phyloP scores from a whole-genome alignment of 35 echinoderm and acorn worm genomes.

The Ophiothrix spiculata region DNA sequence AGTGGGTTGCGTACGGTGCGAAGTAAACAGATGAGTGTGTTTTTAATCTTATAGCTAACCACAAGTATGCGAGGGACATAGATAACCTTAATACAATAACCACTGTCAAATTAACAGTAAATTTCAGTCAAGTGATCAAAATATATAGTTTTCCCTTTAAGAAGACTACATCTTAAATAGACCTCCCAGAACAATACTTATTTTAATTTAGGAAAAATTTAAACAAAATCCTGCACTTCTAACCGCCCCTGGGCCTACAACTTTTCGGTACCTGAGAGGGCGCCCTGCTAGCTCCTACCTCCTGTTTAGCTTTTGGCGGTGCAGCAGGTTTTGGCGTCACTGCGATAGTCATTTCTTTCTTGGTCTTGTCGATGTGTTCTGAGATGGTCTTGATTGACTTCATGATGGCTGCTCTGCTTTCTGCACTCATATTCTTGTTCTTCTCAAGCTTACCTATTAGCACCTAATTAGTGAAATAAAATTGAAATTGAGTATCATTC shows the following conservation, averaged over 20 bases:
- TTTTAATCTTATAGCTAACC: no score
- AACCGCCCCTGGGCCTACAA: background rate
- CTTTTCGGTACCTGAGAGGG: background rate
- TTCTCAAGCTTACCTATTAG: conserved; percentile 79
- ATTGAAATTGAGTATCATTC: background rate
- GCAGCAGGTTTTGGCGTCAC: background rate
- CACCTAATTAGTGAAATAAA: conserved; percentile 18
- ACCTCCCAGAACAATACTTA: no score
- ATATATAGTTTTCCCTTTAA: no score
- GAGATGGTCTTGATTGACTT: conserved; percentile 71
- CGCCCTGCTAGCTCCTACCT: background rate
- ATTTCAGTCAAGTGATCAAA: no score
- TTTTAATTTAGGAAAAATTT: no score
- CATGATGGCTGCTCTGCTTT: conserved; percentile 62
- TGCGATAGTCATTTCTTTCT: conserved; percentile 46
- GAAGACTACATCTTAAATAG: no score
- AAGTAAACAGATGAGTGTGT: no score
- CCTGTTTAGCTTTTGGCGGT: conserved; percentile 22
- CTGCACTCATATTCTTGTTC: conserved; percentile 54
- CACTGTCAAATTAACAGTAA: no score
- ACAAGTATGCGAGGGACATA: no score
- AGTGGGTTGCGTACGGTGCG: no score
- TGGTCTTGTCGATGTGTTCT: conserved; percentile 68
- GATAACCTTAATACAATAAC: no score
- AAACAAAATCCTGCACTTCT: conserved; percentile 12